These are phyloP conservation scores for Cerastoderma edule DNA, from an alignment of 2,888 invertebrate species.

Conservation along the genomic window DNA sequence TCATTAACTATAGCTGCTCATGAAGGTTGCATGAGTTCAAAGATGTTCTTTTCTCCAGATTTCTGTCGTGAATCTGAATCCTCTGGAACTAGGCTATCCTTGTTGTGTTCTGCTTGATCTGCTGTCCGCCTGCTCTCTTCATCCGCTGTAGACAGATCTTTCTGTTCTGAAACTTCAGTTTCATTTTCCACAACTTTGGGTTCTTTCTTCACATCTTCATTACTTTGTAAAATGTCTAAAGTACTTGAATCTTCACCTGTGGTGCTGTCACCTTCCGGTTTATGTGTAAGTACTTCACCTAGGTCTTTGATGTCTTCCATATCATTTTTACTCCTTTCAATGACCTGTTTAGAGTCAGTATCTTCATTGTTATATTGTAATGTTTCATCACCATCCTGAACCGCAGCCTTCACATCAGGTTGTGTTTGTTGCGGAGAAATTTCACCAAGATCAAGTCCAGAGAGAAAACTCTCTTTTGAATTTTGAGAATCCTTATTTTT, in stretches of 20 bases:
- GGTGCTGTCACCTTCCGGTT: no score
- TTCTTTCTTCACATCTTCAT: neutral
- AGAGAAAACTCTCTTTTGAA: constrained; percentile 53
- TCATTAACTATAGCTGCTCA: constrained; percentile 30
- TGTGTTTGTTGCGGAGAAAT: neutral
- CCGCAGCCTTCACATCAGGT: neutral
- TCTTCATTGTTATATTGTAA: no score
- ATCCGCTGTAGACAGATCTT: neutral
- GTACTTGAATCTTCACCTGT: no score
- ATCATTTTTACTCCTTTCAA: neutral
- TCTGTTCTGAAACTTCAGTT: neutral
- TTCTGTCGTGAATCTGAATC: constrained; percentile 22
- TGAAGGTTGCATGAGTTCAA: constrained; percentile 55
- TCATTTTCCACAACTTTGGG: neutral
- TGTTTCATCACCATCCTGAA: no score
- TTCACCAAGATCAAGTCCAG: constrained; percentile 46
- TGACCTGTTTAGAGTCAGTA: neutral
- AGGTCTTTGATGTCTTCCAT: neutral
- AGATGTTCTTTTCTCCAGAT: constrained; percentile 54
- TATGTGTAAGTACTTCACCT: neutral
- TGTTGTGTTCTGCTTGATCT: neutral
- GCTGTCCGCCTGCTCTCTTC: neutral
- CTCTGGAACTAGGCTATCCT: neutral
- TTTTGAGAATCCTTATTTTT: constrained; percentile 28
- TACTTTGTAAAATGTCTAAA: neutral